Percentiles rank a stretch among this genome's conserved stretches.
phyloP scores from a whole-genome alignment of 1,140 invertebrate genomes.

The Colletes gigas region DNA sequence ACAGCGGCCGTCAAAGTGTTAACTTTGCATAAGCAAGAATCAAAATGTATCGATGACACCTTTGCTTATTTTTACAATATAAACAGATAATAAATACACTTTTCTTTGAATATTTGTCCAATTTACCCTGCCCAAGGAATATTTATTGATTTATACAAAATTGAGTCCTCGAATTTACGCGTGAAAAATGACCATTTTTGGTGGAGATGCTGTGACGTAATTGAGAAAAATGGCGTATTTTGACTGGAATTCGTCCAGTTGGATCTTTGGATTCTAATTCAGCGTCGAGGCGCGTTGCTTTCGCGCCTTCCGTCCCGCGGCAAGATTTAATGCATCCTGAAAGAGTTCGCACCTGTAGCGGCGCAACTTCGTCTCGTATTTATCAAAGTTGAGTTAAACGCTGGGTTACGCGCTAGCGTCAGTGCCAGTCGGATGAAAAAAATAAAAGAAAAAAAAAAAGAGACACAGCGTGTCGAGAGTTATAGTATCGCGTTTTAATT shows the following conservation, averaged over 20 bases:
- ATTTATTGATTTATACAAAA: too few species aligned
- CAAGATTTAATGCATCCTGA: constrained; percentile 39
- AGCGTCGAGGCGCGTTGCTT: not conserved
- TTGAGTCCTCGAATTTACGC: too few species aligned
- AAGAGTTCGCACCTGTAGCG: constrained; percentile 32
- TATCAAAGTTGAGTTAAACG: constrained; percentile 33
- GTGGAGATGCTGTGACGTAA: too few species aligned
- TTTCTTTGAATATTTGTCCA: too few species aligned
- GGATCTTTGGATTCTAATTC: not conserved
- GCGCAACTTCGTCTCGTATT: constrained; percentile 12
- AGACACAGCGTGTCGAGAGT: constrained; percentile 1
- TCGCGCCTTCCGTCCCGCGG: not conserved
- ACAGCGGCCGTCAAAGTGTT: too few species aligned
- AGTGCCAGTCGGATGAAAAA: not conserved
- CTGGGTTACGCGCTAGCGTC: constrained; percentile 17
- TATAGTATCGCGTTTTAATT: constrained; percentile 51
- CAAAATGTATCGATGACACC: too few species aligned
- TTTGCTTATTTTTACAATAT: too few species aligned
- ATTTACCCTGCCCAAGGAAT: too few species aligned
- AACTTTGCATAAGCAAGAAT: too few species aligned
- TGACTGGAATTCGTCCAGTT: not conserved
- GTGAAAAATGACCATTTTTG: too few species aligned
- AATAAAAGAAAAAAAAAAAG: not conserved
- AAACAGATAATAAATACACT: too few species aligned
- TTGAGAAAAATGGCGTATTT: too few species aligned